Conservation (phyloP, 2,797 vertebrate species). For the Tympanoctomys barrerae region DNA sequence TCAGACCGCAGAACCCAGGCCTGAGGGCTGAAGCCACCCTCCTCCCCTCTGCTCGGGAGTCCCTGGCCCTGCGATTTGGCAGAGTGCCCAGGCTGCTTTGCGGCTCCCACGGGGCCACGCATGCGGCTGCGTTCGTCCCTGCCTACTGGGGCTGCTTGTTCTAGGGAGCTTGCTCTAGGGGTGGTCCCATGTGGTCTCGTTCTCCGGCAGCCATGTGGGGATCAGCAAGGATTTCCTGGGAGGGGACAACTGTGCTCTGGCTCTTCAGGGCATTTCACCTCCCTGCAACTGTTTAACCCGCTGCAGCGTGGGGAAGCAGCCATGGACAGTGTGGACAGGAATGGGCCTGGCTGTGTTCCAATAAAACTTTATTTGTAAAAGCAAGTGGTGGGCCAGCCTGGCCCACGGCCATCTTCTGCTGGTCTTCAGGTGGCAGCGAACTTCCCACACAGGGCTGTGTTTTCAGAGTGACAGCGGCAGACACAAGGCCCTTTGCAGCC, state of each 20-base stretch:
- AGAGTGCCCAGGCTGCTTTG: background rate
- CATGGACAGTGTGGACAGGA: background rate
- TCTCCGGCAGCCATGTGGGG: background rate
- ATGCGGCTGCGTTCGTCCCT: background rate
- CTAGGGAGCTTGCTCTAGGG: background rate
- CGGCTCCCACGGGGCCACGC: background rate
- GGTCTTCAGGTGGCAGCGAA: background rate
- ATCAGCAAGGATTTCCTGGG: background rate
- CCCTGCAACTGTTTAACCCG: background rate
- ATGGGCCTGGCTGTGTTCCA: background rate
- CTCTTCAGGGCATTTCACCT: background rate
- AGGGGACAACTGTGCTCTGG: background rate
- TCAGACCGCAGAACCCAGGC: background rate
- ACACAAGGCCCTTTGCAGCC: background rate
- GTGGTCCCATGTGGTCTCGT: background rate
- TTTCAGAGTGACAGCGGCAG: background rate
- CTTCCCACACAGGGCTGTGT: background rate
- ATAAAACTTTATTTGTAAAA: background rate
- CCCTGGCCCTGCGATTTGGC: background rate
- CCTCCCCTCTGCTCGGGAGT: background rate
- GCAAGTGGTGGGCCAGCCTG: background rate
- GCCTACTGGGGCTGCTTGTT: background rate
- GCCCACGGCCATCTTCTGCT: too few species aligned
- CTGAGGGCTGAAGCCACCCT: background rate
- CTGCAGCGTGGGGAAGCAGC: background rate